Conservation (phyloP, 1,140 invertebrate genomes). For the Zophobas atratus region DNA sequence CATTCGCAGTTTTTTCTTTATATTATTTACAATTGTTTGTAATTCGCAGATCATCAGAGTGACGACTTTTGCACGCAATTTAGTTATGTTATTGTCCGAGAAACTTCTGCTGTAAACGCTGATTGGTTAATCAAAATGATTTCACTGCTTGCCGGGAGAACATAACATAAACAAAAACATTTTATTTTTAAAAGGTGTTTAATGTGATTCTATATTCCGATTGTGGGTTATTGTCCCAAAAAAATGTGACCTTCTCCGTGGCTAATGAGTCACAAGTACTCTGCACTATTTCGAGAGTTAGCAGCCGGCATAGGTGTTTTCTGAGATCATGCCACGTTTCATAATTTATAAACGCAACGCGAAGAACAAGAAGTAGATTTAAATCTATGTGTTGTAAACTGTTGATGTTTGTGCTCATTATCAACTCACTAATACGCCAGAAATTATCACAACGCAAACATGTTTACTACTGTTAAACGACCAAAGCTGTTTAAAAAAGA, state of each 20-base stretch:
- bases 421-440: constrained; percentile 23
- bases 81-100: neutral
- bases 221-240: constrained; percentile 48
- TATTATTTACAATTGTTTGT: too few relatives aligned
- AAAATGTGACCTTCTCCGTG: constrained; percentile 42
- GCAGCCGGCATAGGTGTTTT: neutral
- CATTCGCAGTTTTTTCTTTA: too few relatives aligned
- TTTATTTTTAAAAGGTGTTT: constrained; percentile 22
- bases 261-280: constrained; percentile 35
- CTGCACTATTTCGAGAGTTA: constrained; percentile 25
- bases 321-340: neutral
- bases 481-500: constrained; percentile 37
- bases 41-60: too few relatives aligned
- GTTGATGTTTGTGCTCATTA: constrained; percentile 14
- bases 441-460: constrained; percentile 33
- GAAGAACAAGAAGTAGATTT: neutral
- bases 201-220: constrained; percentile 8
- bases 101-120: neutral
- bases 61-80: too few relatives aligned
- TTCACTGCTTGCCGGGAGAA: neutral
- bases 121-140: neutral
- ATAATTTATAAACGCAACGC: constrained; percentile 11
- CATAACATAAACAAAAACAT: constrained; percentile 1
- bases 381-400: neutral
- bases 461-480: constrained; percentile 40